phyloP scores from a whole-genome alignment of 1,140 invertebrate genomes.

The Drosophila mojavensis region DNA sequence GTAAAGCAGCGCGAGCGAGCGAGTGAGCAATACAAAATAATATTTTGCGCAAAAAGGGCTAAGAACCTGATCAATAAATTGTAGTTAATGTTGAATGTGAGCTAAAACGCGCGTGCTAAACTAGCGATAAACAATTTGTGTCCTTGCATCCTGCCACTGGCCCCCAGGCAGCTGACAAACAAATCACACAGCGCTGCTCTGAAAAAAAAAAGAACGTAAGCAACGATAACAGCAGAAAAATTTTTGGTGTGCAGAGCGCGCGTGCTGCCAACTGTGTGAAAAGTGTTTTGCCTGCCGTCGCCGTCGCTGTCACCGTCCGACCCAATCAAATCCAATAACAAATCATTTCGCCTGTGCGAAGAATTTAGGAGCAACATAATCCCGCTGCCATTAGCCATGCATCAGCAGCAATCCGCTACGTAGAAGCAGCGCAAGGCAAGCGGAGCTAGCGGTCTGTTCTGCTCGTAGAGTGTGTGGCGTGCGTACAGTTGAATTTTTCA shows the following conservation, averaged over 20 bases:
- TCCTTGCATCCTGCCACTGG: slow-evolving; percentile 5
- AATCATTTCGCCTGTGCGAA: neutral
- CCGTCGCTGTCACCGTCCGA: neutral
- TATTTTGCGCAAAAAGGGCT: slow-evolving; percentile 50
- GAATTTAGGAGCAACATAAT: slow-evolving; percentile 3
- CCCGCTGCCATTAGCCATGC: neutral
- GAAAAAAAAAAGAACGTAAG: slow-evolving; percentile 53
- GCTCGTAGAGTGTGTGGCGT: slow-evolving; percentile 34
- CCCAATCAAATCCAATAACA: slow-evolving; percentile 3
- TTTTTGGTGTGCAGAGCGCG: slow-evolving; percentile 42
- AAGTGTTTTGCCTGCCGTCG: slow-evolving; percentile 29
- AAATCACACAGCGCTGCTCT: slow-evolving; percentile 29
- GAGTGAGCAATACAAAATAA: slow-evolving; percentile 61
- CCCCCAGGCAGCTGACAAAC: slow-evolving; percentile 26
- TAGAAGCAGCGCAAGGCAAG: slow-evolving; percentile 1
- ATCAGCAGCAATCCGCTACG: neutral
- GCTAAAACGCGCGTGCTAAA: slow-evolving; percentile 31
- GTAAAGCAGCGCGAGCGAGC: slow-evolving; percentile 50
- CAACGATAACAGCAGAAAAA: slow-evolving; percentile 48
- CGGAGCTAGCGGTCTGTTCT: slow-evolving; percentile 12
- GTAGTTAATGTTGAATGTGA: slow-evolving; percentile 42
- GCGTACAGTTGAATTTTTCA: slow-evolving; percentile 59
- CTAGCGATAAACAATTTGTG: slow-evolving; percentile 21
- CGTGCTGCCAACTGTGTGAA: slow-evolving; percentile 51
- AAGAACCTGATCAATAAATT: slow-evolving; percentile 50